phyloP scores from a whole-genome alignment of 2,888 invertebrate species.

The Meta bourneti region DNA sequence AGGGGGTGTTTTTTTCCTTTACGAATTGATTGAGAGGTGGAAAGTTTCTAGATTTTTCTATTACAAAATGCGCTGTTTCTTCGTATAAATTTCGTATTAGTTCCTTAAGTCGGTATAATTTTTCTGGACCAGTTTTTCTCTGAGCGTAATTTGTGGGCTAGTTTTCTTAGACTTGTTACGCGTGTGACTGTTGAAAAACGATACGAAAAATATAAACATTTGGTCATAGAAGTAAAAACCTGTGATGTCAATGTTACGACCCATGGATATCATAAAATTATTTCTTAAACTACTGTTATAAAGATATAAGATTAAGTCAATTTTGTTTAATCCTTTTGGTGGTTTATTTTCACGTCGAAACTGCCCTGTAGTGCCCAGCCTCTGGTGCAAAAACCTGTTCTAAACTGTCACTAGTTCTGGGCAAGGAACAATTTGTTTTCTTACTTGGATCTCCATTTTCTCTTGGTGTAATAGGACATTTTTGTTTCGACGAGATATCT shows the following conservation, averaged over 20 bases:
- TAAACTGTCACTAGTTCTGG: too few species aligned
- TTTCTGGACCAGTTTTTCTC: not conserved
- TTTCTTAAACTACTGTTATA: not conserved
- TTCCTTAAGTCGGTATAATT: not conserved
- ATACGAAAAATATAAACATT: too few species aligned
- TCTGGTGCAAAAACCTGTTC: too few species aligned
- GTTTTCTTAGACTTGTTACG: not conserved
- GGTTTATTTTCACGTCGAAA: too few species aligned
- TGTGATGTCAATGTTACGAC: not conserved
- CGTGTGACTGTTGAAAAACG: not conserved
- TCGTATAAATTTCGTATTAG: not conserved
- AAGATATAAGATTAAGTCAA: too few species aligned
- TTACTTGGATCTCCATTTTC: too few species aligned
- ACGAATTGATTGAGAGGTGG: constrained; percentile 34
- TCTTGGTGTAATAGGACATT: too few species aligned
- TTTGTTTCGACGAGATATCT: too few species aligned
- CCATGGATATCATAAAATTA: not conserved
- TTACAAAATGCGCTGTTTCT: not conserved
- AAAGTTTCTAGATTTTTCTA: constrained; percentile 38
- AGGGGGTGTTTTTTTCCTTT: constrained; percentile 13
- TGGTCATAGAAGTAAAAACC: too few species aligned
- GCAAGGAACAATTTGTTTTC: too few species aligned
- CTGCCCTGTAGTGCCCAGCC: too few species aligned
- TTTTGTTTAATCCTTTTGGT: too few species aligned
- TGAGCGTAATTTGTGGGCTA: not conserved